Base-by-base conservation (phyloP, 2,888 invertebrate genomes). In the Reticulitermes lucifugus region DNA sequence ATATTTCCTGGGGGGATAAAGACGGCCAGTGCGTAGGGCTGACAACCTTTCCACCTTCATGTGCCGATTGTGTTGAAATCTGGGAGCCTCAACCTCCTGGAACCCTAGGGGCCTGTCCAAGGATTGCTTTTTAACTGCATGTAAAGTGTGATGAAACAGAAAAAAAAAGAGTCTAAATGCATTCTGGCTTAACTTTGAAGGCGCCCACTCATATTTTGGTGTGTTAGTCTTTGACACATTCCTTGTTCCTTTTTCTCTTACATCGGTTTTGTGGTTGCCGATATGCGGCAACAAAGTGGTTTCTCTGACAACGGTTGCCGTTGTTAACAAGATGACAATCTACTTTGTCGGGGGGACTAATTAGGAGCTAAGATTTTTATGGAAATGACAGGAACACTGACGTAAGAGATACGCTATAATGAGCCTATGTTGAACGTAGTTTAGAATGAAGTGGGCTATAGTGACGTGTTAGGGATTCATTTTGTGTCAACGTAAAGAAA, bases 311-410 rank as follows among this genome's bases (percentile, higher is more conserved):
- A 65, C 65, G 65, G 65, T 6, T 25, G 65, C 2, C 65, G 73
- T 41, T 41, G 41, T 73, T 73, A 73, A 73, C 73, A 41, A 73
- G 73, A 73, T 73, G 73, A 73, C 41, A 73, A 73, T 73, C 35
- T 73, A 21, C 73, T 73, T 41, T 73, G 73, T 41, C 73, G 73
- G 73, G 4, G 41, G 22, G 41, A 41, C 41, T 73, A 73, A 73
- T 73, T 73, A 73, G 73, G 41, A 73, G 73, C 73, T 41, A 7
- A 41, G 41, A 41, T 73, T 73, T 73, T 73, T 73, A 73, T 73
- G 71, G 25, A 71, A 71, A 71, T 71, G 73, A 73, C 21, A 25
- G 3, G 41, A 35, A 5, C 65, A n/a, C 25, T 65, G 65, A 25
- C 25, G n/a, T 6, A 25, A 18, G 21, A 41, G 73, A 73, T 73